Evolutionary conservation across 2,113 vertebrate species (phyloP).

Genomic region (Dasyornis broadbenti): DNA sequence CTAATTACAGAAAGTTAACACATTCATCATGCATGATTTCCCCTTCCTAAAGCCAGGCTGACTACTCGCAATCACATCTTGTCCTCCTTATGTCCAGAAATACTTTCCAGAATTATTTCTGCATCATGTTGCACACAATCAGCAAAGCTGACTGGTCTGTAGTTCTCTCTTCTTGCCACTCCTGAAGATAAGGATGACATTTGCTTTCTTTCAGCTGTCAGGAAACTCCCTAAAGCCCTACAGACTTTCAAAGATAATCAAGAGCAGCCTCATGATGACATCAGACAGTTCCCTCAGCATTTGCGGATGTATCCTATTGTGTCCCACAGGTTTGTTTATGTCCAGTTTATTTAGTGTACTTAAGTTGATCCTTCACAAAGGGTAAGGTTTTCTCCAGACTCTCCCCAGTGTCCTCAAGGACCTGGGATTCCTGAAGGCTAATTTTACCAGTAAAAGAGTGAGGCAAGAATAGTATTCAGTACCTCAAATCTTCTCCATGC

Average conservation of each 20-base stretch:
- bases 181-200: not conserved
- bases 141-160: not conserved
- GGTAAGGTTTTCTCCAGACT: not conserved
- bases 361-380: not conserved
- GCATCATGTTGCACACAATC: not conserved
- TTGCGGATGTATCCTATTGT: not conserved
- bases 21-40: not conserved
- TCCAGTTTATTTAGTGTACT: not conserved
- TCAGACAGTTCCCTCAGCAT: not conserved
- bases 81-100: not conserved
- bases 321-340: not conserved
- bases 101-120: not conserved
- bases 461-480: not conserved
- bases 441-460: not conserved
- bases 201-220: not conserved
- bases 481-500: not conserved
- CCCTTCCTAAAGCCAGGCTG: not conserved
- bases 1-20: rapidly evolving
- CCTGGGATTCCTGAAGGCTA: not conserved
- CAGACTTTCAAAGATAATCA: not conserved
- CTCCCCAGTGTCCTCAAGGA: not conserved
- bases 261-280: not conserved
- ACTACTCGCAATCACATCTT: not conserved
- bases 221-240: not conserved
- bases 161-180: not conserved